Evolutionary conservation across 2,113 vertebrate genomes (phyloP), one percentile per base, ranked within the genome.

Genomic region (Callaeas wilsoni): DNA sequence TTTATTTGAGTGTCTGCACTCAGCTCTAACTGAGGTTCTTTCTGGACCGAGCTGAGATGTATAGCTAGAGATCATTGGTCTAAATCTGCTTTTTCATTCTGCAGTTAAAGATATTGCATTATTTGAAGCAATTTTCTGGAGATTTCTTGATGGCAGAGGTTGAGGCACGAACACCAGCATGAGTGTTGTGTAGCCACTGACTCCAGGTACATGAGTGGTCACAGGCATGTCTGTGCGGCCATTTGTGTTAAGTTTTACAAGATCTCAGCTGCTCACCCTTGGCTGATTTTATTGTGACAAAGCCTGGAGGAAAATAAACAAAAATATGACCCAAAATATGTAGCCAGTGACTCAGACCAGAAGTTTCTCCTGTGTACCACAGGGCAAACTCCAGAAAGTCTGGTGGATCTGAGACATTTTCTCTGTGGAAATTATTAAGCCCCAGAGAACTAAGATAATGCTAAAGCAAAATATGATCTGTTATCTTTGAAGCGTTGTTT

Each of bases 401-500:
- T 70, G 19, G 35, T 77, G 50, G 25, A 42, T 77, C 67, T 63
- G 67, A 91, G 63, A 55, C 5, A 37, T 80, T 93, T 96, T 94
- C 16, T 91, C 55, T 21, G 27, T 22, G 39, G 59, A 90, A 89
- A 77, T 82, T 84, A 82, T 80, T 93, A 91, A 90, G 52, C 55
- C 50, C 50, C 30, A 83, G 35, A 95, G 85, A 96, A 74, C 4
- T 13, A 83, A 97, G 59, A 77, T 86, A 73, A 73, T 70, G 74
- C 81, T 60, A 84, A 93, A 90, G 46, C 81, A 86, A 89, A 94
- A 90, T 80, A 88, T 9, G 71, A 77, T 91, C 50, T 4, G 15
- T 94, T 96, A 80, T 83, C 91, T 96, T 85, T 69, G 67, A 96
- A 87, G 33, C 1, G 1, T 76, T 87, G 19, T 50, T 96, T 85